Base-by-base conservation (phyloP, 1,140 invertebrate genomes). In the Gryon sp. region DNA sequence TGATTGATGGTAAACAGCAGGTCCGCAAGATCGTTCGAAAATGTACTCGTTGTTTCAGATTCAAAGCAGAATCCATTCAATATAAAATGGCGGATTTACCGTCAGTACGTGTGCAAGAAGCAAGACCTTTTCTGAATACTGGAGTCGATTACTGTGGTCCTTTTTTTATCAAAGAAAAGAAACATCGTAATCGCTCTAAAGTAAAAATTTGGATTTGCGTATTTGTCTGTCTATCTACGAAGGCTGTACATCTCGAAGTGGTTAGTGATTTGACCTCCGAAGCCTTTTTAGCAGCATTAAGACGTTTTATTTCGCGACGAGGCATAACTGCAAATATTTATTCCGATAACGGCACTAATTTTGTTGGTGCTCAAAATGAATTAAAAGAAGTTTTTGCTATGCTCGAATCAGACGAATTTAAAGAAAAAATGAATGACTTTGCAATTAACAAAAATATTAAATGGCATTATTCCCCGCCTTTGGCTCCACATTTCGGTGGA, bases 311-410 rank as follows among this genome's bases (percentile, higher is more conserved):
- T n/a, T 11, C 60, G 4, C n/a, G 80, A 16, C 11, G 81, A 12
- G 80, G 83, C 8, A 18, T 62, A 7, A 59, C 80, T 1, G 0
- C 46, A 9, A 7, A 62, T 30, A 43, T 85, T 0, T 77, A 72
- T 19, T 82, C 60, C 9, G 85, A 88, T 59, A 83, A 84, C 65
- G 87, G 79, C 12, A 83, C 79, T 0, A 86, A 82, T 50, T 84
- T 86, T 63, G 76, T 81, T 1, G 83, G 84, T 5, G 80, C n/a
- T n/a, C n/a, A n/a, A n/a, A n/a, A n/a, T n/a, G n/a, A n/a, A n/a
- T n/a, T n/a, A n/a, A n/a, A n/a, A n/a, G n/a, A n/a, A n/a, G n/a
- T n/a, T n/a, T n/a, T n/a, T n/a, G n/a, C n/a, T n/a, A n/a, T n/a
- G n/a, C n/a, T n/a, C n/a, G n/a, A n/a, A n/a, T n/a, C n/a, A n/a